Evolutionary conservation across 2,888 invertebrate genomes (phyloP), one percentile per base, ranked within the genome.

Genomic region (Nezara viridula): DNA sequence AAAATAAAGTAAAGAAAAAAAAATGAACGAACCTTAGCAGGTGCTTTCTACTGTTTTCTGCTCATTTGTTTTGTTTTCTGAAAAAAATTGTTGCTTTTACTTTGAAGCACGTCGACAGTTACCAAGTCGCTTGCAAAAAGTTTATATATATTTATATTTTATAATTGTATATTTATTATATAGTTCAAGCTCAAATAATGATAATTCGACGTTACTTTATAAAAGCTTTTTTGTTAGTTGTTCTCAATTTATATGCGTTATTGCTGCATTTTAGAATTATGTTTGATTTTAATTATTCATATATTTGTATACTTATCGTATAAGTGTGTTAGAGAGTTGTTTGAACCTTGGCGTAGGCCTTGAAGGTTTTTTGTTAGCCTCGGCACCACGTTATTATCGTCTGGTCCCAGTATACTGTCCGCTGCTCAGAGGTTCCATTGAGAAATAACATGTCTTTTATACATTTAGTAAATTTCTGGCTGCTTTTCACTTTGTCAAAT

Each of bases 101-200:
- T 50, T 50, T 44, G 77, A 85, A 85, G 85, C 77, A 77, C 81
- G 81, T 40, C 55, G 81, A 81, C 77, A 88, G 88, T 88, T 88
- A 88, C 88, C 88, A 88, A 32, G 55, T 85, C 77, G 85, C 85
- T 77, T 85, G 85, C 88, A 55, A 47, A 60, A 47, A 32, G n/a
- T 32, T 40, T 49, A 44, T 81, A 21, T 88, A 60, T 88, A 32
- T 88, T 88, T 73, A 49, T 88, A 55, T 60, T 55, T 37, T 73
- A 73, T 73, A 21, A 73, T 52, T 86, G 49, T 86, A 50, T 86
- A 73, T 66, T 73, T 32, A 88, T 86, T 73, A 49, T 73, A 88
- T 88, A 73, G 88, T 47, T 73, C 88, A 73, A 44, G 60, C 40
- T 86, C 49, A 55, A 60, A 86, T 60, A 52, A 40, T 52, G 49